phyloP scores from a whole-genome alignment of 2,113 vertebrate genomes.

The Chaetodon auriga region DNA sequence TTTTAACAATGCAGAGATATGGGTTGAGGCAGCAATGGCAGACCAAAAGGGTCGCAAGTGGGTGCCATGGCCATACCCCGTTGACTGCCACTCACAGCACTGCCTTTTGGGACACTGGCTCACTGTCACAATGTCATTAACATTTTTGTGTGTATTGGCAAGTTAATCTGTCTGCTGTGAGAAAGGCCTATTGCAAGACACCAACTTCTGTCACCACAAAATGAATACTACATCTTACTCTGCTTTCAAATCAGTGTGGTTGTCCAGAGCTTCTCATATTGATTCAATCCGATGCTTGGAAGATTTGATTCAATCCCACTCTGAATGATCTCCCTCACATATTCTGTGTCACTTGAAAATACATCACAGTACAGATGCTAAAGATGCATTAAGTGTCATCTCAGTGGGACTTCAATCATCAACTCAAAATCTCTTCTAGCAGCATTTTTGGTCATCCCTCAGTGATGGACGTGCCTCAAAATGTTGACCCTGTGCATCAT shows the following conservation, averaged over 20 bases:
- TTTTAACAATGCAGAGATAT: background rate
- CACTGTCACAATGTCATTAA: background rate
- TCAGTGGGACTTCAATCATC: background rate
- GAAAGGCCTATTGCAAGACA: no score
- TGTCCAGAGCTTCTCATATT: background rate
- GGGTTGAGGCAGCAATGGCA: no score
- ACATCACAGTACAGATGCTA: background rate
- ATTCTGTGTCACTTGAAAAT: background rate
- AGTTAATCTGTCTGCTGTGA: no score
- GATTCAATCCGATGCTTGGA: background rate
- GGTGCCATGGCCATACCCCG: background rate
- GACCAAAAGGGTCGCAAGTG: no score
- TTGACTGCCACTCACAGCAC: no score
- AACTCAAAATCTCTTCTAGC: no score
- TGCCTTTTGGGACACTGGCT: background rate
- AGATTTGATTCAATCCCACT: background rate
- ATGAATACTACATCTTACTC: background rate
- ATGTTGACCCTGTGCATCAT: constrained; percentile 9
- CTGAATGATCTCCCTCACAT: background rate
- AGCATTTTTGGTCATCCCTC: background rate
- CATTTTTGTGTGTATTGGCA: no score
- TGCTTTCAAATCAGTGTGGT: background rate
- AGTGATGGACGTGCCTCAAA: background rate
- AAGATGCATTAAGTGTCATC: background rate
- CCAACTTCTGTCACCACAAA: background rate